Evolutionary conservation across 1,140 invertebrate species (phyloP), one percentile per base, ranked within the genome.

Genomic region (Gryllus bimaculatus): DNA sequence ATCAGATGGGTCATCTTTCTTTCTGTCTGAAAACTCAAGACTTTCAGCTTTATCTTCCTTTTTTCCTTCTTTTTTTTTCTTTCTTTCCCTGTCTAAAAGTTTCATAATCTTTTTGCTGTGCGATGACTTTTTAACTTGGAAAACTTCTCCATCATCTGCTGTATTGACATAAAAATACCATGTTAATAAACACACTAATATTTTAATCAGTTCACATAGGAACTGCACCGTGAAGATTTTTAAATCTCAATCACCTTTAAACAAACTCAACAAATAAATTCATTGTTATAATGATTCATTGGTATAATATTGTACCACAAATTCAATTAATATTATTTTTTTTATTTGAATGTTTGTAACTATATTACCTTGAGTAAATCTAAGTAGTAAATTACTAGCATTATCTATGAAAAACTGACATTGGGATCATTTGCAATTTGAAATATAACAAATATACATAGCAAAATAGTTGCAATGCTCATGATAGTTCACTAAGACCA

Each of bases 101-200:
- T 94, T 95, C 86, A 94, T 93, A 78, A 98, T 90, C 85, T 94
- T 92, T 85, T 96, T 94, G 86, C 95, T 97, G 82, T 97, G 94
- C 15, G 93, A 95, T 12, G 96, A 97, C 87, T 98, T 98, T 85
- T 96, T 97, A 54, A 98, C 93, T 90, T 96, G 94, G 86, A 98
- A 98, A 73, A 95, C 91, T 87, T 97, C 96, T 21, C 90, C 93
- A 84, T 95, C 94, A 83, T 94, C 94, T 83, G 92, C 94, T 89
- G 87, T 84, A 87, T 83, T 79, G 73, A 74, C 21, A 66, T 66
- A 74, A 74, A 75, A 26, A 47, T 13, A 79, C 76, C 49, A 47
- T 39, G 13, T 15, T 21, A 75, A 75, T 12, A 20, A 75, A 13
- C 74, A 12, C 74, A 75, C 7, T 73, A 8, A 20, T 0, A 8